Evolutionary conservation across 2,797 vertebrate species (phyloP), one percentile per base, ranked within the genome.

Genomic region (Hypotaenidia okinawae): DNA sequence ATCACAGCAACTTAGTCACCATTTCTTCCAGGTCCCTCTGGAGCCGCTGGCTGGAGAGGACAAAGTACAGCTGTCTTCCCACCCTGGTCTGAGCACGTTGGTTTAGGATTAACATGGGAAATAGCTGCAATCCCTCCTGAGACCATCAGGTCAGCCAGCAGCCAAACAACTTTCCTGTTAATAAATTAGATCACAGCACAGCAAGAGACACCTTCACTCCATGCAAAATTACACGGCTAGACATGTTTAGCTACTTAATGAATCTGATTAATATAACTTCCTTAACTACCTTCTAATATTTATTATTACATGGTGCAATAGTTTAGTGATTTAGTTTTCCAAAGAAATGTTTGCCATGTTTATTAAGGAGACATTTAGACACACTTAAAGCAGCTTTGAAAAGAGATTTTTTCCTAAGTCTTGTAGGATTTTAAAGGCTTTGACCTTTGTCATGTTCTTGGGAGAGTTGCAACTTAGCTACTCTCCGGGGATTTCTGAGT

Each of bases 241-340:
- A 91, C 84, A 92, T 86, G 86, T 87, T 91, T 87, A 97, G 91
- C 94, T 45, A 90, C 91, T 96, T 94, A 94, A 93, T 92, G 80
- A 96, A 96, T 93, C 87, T 91, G 83, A 96, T 96, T 92, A 97
- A 96, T 63, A 74, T 35, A 95, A 88, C 81, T 83, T 93, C 89
- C 39, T 83, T 96, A 96, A 97, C 84, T 96, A 78, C 81, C 95
- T 95, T 95, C 89, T 89, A 97, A 91, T 96, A 97, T 93, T 96
- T 95, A 95, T 83, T 96, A 94, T 75, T 95, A 93, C 24, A 77
- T 62, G 94, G 69, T 67, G 72, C 75, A 79, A 94, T 69, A 95
- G 80, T 94, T 94, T 89, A 73, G 91, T 96, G 97, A 96, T 95
- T 97, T 96, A 87, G 84, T 97, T 96, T 93, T 89, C 74, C 83